Percentiles rank a stretch among this genome's conserved stretches.
Evolutionary conservation across 2,888 invertebrate species (phyloP).

Genomic region (Baccha elongata): DNA sequence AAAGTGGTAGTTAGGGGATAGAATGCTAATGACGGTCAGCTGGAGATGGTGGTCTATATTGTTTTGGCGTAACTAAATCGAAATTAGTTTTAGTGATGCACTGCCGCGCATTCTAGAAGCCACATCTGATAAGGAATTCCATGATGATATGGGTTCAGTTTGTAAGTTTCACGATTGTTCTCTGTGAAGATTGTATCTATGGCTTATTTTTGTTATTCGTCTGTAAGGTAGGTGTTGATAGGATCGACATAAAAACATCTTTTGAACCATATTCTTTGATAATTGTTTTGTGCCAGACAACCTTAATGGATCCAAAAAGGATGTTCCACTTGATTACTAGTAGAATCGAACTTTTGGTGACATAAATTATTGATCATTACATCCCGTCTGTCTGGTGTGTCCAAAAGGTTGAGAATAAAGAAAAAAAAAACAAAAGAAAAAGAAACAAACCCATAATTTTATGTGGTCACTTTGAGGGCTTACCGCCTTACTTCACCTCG

Average conservation of each 20-base stretch:
- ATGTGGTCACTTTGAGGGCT: conserved; percentile 66
- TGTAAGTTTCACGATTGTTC: conserved; percentile 1
- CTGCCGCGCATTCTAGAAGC: conserved; percentile 32
- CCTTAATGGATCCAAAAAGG: conserved; percentile 65
- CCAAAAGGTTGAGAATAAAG: conserved; percentile 5
- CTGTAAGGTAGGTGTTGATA: conserved; percentile 44
- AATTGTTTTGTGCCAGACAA: conserved; percentile 69
- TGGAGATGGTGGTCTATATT: no score
- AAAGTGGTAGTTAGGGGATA: no score
- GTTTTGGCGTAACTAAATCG: no score
- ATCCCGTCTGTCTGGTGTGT: no score
- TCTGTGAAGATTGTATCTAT: no score
- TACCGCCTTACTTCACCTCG: conserved; percentile 36
- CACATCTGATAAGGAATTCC: conserved; percentile 42
- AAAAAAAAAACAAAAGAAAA: conserved; percentile 1
- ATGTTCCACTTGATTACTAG: conserved; percentile 67
- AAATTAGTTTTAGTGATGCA: conserved; percentile 32
- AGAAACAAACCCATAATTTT: conserved; percentile 35
- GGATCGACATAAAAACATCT: conserved; percentile 44
- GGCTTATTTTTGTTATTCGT: conserved; percentile 19
- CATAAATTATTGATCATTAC: conserved; percentile 68
- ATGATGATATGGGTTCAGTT: conserved; percentile 1
- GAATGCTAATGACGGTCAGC: conserved; percentile 43
- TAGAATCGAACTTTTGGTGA: conserved; percentile 43
- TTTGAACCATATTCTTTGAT: conserved; percentile 37